These are phyloP conservation scores for Epizoanthus scotinus DNA, from an alignment of 92 coral and sea anemone genomes.

Conservation along the genomic window DNA sequence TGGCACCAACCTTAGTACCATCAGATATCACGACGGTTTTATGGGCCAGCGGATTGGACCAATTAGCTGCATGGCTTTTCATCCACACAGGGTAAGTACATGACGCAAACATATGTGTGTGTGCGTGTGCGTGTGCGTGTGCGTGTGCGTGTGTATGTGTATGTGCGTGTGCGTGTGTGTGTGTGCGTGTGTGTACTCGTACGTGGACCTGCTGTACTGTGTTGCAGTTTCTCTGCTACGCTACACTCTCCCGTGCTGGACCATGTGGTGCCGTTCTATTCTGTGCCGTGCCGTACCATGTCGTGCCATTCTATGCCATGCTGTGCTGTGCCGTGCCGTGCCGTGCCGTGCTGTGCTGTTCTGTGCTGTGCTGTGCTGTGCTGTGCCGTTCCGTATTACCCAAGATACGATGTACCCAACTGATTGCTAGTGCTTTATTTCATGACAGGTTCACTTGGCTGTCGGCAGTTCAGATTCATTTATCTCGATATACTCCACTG, in stretches of 20 bases:
- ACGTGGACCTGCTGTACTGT: background rate
- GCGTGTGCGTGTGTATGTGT: too few relatives aligned
- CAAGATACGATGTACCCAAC: background rate
- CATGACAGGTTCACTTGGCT: constrained; percentile 81
- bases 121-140: background rate
- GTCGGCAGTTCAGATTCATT: constrained; percentile 97
- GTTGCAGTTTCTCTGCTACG: background rate
- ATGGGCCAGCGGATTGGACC: constrained; percentile 99
- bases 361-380: background rate
- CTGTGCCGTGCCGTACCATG: too few relatives aligned
- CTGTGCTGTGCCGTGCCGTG: background rate
- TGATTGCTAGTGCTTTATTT: background rate
- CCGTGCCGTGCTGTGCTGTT: background rate
- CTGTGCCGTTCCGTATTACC: background rate
- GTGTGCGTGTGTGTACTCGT: too few relatives aligned
- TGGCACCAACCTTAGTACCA: constrained; percentile 77
- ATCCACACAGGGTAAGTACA: constrained; percentile 91
- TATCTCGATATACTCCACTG: constrained; percentile 93
- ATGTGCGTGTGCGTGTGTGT: too few relatives aligned
- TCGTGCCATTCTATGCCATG: too few relatives aligned
- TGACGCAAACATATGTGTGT: background rate
- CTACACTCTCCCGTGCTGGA: background rate
- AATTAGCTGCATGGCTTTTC: constrained; percentile 85
- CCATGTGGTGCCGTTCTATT: too few relatives aligned
- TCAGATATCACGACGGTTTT: constrained; percentile 94